A percentile compares a stretch with the other conserved stretches of the same genome.
Evolutionary conservation across 2,888 invertebrate genomes (phyloP).

Genomic region (Disparrhopalites patrizii): DNA sequence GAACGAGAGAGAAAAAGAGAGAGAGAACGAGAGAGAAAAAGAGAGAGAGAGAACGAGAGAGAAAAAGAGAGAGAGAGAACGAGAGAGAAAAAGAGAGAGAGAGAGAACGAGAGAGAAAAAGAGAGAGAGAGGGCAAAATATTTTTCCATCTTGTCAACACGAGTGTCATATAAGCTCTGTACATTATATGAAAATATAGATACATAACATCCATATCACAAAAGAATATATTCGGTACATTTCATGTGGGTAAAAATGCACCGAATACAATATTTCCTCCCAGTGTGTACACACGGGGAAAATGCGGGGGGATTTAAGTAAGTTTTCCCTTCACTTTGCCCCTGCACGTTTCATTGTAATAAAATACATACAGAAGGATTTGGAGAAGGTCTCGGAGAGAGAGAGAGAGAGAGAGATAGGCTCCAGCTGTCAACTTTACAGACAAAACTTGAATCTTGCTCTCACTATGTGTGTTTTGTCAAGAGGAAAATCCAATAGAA

Average conservation of each 20-base stretch:
- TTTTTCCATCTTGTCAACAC: neutral
- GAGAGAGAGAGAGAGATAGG: neutral
- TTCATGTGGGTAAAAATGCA: neutral
- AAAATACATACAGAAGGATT: neutral
- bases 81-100: neutral
- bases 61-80: constrained; percentile 16
- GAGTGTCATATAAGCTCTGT: no score
- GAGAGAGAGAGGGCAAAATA: constrained; percentile 34
- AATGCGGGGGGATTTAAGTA: neutral
- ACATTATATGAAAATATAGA: neutral
- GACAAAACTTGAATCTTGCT: constrained; percentile 4
- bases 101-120: constrained; percentile 27
- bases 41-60: neutral
- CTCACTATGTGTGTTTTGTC: constrained; percentile 18
- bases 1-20: constrained; percentile 8
- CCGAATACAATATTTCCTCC: no score
- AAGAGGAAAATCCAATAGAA: constrained; percentile 37
- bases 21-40: constrained; percentile 5
- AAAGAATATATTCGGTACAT: no score
- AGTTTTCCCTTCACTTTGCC: neutral
- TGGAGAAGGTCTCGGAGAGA: neutral
- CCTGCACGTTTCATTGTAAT: no score
- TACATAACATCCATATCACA: neutral
- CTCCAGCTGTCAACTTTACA: constrained; percentile 20
- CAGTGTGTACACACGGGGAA: neutral